Percentiles rank a stretch among this genome's conserved stretches.
Conservation (phyloP, 2,888 invertebrate species). For the Apamea epomidion region DNA sequence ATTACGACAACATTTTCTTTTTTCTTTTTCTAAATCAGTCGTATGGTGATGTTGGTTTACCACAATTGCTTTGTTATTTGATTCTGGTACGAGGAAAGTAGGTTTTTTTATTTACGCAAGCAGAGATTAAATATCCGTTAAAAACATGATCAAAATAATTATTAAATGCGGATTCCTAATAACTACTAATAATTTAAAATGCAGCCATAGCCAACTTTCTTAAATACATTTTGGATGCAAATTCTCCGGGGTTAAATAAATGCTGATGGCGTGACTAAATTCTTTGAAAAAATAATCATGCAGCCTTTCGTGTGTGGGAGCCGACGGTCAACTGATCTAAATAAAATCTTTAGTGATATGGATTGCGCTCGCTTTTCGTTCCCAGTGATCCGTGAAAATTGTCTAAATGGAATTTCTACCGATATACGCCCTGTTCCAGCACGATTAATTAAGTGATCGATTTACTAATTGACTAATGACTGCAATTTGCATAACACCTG, state of each 20-base stretch:
- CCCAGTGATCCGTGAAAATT: constrained; percentile 71
- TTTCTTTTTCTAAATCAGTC: neutral
- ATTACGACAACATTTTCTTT: neutral
- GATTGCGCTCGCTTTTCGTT: constrained; percentile 60
- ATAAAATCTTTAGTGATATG: constrained; percentile 65
- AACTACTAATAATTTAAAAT: neutral
- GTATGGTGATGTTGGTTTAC: neutral
- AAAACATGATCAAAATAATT: neutral
- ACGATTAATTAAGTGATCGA: constrained; percentile 54
- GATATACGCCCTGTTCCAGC: constrained; percentile 59
- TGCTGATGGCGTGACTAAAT: constrained; percentile 12
- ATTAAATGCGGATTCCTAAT: too few relatives aligned
- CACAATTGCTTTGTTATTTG: neutral
- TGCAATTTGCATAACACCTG: neutral
- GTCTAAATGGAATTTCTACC: constrained; percentile 69
- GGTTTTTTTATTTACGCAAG: neutral
- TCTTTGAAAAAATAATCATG: neutral
- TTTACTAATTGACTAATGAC: constrained; percentile 48
- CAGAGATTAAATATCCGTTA: neutral
- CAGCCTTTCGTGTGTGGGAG: constrained; percentile 35
- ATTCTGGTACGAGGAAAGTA: neutral
- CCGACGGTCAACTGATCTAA: constrained; percentile 59
- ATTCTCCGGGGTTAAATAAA: neutral
- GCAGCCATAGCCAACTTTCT: neutral
- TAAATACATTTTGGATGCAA: neutral